Base-by-base conservation (phyloP, 1,140 invertebrate species). In the Drosophila mojavensis region DNA sequence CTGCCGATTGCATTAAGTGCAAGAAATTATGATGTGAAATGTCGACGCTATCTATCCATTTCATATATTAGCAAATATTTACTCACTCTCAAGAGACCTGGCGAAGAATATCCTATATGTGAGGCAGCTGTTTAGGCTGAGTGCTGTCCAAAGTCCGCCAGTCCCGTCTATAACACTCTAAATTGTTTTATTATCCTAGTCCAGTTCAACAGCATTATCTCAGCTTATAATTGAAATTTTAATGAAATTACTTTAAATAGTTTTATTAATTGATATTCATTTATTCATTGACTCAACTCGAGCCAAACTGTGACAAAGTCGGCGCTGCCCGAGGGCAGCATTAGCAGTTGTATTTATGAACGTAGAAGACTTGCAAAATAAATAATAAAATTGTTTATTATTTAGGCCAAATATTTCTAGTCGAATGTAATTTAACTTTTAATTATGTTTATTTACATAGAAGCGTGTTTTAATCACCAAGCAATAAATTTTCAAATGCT, bases 221-320 rank as follows among this genome's bases (percentile, higher is more conserved):
- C 51, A 55, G 60, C 64, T 50, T 66, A 55, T 45, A 17, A 47
- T 62, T 50, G 62, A 75, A 66, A 78, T 82, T 76, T 66, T 51
- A 78, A 75, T 88, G 69, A 59, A 85, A 81, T 62, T 65, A 51
- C 45, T 51, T 69, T 63, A 62, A 28, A 28, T 4, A 5, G 28
- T 4, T 28, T 28, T 28, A 76, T 79, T 76, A 82, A 86, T 88
- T 76, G 30, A 76, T 54, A 72, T 9, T 64, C 63, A 55, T 62
- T 80, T 85, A 60, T 82, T 62, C 62, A 51, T 75, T 48, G 53
- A 20, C 20, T 47, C 48, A 28, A 39, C 53, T 43, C 59, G 30
- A 33, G 30, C 30, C 5, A 28, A 28, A 33, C 30, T 6, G 30
- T 2, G 30, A 20, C 20, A 20, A 20, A 20, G 20, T 2, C 2